A percentile compares a stretch with the other conserved stretches of the same genome.
phyloP scores from a whole-genome alignment of 2,888 invertebrate species.

The Chaitophorus viminalis region DNA sequence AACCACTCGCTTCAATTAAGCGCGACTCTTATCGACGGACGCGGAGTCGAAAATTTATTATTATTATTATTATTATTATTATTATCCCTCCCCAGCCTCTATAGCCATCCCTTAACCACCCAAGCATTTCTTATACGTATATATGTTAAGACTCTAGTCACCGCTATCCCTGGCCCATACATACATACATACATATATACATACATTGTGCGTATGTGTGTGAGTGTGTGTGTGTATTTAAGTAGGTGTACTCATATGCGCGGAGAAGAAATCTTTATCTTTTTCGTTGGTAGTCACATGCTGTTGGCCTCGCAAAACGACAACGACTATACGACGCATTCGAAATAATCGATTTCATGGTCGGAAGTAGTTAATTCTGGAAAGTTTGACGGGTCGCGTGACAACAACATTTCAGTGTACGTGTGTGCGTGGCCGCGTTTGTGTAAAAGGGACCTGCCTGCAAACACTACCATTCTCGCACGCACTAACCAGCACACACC shows the following conservation, averaged over 20 bases:
- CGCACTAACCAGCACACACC: not conserved
- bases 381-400: conserved; percentile 62
- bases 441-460: conserved; percentile 11
- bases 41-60: conserved; percentile 59
- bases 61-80: conserved; percentile 57
- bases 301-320: conserved; percentile 1
- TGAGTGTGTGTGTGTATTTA: conserved; percentile 1
- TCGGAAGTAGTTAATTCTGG: conserved; percentile 58
- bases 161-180: not conserved
- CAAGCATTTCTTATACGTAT: conserved; percentile 7
- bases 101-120: not conserved
- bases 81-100: not conserved
- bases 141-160: not conserved
- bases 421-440: not conserved
- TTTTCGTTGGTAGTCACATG: not conserved
- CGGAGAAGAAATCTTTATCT: conserved; percentile 41
- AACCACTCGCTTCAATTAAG: conserved; percentile 58
- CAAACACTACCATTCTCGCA: conserved; percentile 8
- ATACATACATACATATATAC: not conserved
- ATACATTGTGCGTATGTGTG: not conserved
- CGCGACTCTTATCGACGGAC: conserved; percentile 61
- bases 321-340: conserved; percentile 21
- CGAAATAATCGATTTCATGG: conserved; percentile 54
- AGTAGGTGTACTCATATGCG: not conserved
- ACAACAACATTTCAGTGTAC: conserved; percentile 53